Conservation (phyloP, 2,113 vertebrate genomes). For the Pedionomus torquatus region DNA sequence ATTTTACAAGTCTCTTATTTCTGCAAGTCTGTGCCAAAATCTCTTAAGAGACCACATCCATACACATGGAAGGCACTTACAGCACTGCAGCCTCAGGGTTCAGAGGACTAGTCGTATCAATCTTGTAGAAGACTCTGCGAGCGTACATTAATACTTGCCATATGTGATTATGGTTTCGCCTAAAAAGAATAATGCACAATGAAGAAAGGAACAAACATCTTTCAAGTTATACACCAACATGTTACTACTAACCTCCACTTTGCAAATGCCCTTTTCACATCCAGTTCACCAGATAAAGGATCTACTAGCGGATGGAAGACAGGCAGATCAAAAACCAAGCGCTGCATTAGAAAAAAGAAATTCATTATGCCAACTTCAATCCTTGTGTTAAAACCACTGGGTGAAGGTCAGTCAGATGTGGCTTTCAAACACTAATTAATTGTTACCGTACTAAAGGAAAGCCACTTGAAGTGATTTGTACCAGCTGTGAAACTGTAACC, state of each 20-base stretch:
- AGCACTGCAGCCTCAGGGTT: conserved; percentile 97
- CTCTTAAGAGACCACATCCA: background rate
- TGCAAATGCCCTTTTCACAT: conserved; percentile 94
- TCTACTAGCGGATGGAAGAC: conserved; percentile 97
- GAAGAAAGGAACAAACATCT: background rate
- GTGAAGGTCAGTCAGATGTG: background rate
- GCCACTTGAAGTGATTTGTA: background rate
- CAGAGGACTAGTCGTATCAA: conserved; percentile 88
- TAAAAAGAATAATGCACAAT: conserved; percentile 41
- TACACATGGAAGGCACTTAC: conserved; percentile 74
- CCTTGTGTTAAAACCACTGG: background rate
- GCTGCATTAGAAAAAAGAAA: conserved; percentile 71
- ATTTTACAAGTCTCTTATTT: background rate
- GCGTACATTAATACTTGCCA: conserved; percentile 98
- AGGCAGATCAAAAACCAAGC: conserved; percentile 93
- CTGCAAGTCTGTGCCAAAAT: background rate
- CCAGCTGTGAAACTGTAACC: background rate
- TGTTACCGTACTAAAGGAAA: background rate
- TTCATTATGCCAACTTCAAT: background rate
- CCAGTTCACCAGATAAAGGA: conserved; percentile 92
- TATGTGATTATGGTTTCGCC: conserved; percentile 97
- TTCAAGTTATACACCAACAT: too few relatives aligned
- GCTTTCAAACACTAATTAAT: background rate
- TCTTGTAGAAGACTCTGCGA: conserved; percentile 97
- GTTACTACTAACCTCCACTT: conserved; percentile 90